phyloP scores from a whole-genome alignment of 1,140 invertebrate species.

The Periplaneta americana region DNA sequence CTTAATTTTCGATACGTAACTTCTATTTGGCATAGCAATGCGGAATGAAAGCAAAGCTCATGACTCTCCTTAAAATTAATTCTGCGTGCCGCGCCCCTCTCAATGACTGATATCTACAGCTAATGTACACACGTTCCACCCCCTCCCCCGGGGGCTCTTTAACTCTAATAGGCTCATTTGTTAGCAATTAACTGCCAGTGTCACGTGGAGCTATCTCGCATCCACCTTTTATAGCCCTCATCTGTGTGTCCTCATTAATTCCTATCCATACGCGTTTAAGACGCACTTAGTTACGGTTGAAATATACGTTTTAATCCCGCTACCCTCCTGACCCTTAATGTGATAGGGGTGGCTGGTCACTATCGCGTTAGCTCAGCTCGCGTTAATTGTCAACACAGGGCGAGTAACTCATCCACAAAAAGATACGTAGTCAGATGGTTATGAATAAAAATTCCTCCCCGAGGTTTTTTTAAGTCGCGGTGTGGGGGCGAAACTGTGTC shows the following conservation, averaged over 20 bases:
- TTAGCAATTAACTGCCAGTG: slow-evolving; percentile 9
- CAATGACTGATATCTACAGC: no score
- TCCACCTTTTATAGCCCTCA: background rate
- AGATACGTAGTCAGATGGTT: no score
- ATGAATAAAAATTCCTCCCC: no score
- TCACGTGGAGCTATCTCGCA: background rate
- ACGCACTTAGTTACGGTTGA: background rate
- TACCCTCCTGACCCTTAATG: background rate
- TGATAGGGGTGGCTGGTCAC: background rate
- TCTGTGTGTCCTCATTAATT: background rate
- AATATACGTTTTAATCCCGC: background rate
- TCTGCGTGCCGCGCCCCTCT: no score
- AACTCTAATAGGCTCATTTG: slow-evolving; percentile 10
- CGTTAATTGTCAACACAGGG: background rate
- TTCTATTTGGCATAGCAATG: no score
- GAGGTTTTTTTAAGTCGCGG: no score
- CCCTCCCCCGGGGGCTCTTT: background rate
- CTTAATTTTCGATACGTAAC: no score
- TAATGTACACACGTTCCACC: background rate
- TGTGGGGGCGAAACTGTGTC: no score
- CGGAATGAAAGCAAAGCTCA: no score
- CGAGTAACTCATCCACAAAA: no score
- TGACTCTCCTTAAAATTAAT: no score
- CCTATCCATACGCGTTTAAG: background rate
- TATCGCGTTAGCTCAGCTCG: background rate